Base-by-base conservation (phyloP, 2,113 vertebrate species). In the Erythrolamprus reginae region DNA sequence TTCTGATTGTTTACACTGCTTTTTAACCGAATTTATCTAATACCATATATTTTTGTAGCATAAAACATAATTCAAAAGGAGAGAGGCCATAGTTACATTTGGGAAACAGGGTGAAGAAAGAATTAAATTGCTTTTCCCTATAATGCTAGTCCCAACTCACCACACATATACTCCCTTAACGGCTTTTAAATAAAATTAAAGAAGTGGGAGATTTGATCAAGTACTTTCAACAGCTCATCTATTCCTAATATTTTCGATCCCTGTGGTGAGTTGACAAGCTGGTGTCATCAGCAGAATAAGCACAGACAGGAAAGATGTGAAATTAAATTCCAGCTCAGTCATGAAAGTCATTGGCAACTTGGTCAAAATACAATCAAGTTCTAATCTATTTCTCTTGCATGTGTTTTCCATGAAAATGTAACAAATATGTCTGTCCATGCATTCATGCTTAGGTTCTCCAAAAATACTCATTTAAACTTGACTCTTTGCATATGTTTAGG, bases 171-270 rank as follows among this genome's bases (percentile, higher is more conserved):
- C 56, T 47, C 24, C 42, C 56, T 45, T 61, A 45, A 15, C 86
- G 28, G 55, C 55, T 88, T 88, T 88, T 26, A 88, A 88, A 88
- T 48, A 88, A 61, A 88, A 58, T 56, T 56, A 61, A 56, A 88
- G 42, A 61, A 5, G 45, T 26, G 56, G 86, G 24, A 61, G 24
- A 88, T 55, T 33, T 26, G 23, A 45, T 88, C 87, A 77, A 51
- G 48, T 50, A 38, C 47, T 48, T 70, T 47, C 61, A 77, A 42
- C 70, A 88, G 13, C 58, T 88, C 19, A 33, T 77, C 65, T 77
- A 47, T 55, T 42, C 84, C 50, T 51, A 85, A 17, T 48, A 85
- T 85, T 84, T n/a, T 50, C 47, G 26, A 84, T 8, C 48, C 48
- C 48, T 85, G 84, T 85, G 70, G 70, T 77, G 70, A 70, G 65